These are phyloP conservation scores for Eupelmus urozonus DNA, from an alignment of 2,888 invertebrate species.

Conservation along the genomic window DNA sequence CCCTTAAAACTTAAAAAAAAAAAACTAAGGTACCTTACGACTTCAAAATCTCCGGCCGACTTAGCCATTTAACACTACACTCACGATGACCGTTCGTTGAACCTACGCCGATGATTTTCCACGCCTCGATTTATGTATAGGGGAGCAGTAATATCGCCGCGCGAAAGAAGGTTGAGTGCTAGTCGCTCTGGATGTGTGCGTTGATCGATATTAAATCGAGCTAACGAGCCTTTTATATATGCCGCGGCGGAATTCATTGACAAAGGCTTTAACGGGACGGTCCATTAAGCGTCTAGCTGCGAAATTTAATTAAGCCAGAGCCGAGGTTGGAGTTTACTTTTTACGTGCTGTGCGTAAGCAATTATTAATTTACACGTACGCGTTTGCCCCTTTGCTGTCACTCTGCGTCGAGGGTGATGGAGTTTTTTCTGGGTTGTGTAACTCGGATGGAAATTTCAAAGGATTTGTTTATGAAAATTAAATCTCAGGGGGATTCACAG, in stretches of 20 bases:
- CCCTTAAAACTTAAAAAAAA: too few species aligned
- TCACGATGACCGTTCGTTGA: constrained; percentile 9
- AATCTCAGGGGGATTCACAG: too few species aligned
- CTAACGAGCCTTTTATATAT: constrained; percentile 22
- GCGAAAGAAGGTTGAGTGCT: background rate
- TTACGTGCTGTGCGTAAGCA: too few species aligned
- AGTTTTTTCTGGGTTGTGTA: too few species aligned
- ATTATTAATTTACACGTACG: too few species aligned
- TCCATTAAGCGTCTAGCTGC: constrained; percentile 5
- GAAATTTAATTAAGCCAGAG: constrained; percentile 6
- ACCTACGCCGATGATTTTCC: background rate
- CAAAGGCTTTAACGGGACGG: background rate
- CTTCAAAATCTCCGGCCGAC: too few species aligned
- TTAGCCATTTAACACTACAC: background rate
- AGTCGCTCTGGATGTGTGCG: background rate
- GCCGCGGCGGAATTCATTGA: constrained; percentile 1
- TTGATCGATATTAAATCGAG: constrained; percentile 25
- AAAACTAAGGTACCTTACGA: too few species aligned
- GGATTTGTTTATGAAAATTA: too few species aligned
- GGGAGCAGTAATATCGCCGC: too few species aligned
- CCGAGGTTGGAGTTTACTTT: too few species aligned
- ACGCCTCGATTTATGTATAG: too few species aligned
- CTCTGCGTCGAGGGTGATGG: background rate
- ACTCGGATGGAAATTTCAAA: too few species aligned
- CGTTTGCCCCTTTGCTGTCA: background rate